Evolutionary conservation across 2,888 invertebrate genomes (phyloP), one percentile per base, ranked within the genome.

Genomic region (Leptinotarsa tumamoca): DNA sequence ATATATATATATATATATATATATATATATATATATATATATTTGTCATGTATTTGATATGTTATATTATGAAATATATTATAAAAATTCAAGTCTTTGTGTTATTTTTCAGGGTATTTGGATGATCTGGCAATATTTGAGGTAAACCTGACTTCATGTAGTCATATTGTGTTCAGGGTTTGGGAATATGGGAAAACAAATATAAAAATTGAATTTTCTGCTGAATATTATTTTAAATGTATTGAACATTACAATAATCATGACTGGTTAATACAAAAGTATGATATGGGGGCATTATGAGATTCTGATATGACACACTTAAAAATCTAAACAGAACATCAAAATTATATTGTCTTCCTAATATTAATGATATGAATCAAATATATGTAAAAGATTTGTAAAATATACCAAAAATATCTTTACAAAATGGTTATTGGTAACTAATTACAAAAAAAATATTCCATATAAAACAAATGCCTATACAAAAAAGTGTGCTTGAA

Each of bases 241-340:
- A 83, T 83, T 83, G 81, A 82, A 83, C 80, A 82, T 80, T 83
- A 75, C 75, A 79, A 79, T 79, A 74, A 80, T 80, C 77, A 80
- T 81, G 70, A 58, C 70, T 70, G 80, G 83, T 83, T 83, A 82
- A 81, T 82, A 82, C 79, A 83, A 83, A 83, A 81, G 77, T 80
- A 81, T 82, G 83, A 82, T 81, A 82, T 83, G 82, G 77, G 78
- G 78, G 79, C 78, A 78, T 79, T 81, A 76, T 80, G 75, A 81
- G 76, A 78, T 80, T 78, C 76, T 80, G 81, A 82, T 81, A 82
- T 82, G 82, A 80, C 78, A 81, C 81, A 81, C 81, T 80, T 68
- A 80, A 82, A 72, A 77, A 80, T 77, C 73, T 76, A 79, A 77
- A 80, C 77, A 74, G 69, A 73, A 74, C 58, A 68, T 69, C 63